Evolutionary conservation across 2,113 vertebrate species (phyloP), one percentile per base, ranked within the genome.

Genomic region (Aleadryas rufinucha): DNA sequence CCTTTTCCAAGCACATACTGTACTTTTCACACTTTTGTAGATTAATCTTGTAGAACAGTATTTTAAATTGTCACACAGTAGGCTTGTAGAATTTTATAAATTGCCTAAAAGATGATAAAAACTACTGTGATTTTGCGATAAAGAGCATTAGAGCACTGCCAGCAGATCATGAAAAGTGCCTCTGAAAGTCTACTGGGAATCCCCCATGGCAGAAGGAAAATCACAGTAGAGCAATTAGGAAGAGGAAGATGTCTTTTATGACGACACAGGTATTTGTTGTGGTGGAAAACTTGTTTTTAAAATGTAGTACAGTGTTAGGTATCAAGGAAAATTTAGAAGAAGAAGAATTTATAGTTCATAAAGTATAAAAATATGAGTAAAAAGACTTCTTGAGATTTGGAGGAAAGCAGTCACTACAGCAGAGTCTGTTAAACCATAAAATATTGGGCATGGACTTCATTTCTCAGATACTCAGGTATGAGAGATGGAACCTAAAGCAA

Each of bases 1-100:
- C 82, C 82, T 95, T 90, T 94, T 79, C 53, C 42, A 91, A 91
- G 86, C 35, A 79, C 74, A 63, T 60, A 70, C 76, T 77, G 33
- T 95, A 95, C 74, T 88, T 92, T 59, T 78, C 88, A 72, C 41
- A 76, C 74, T 71, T 95, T 20, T 57, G 60, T 72, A 93, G 72
- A 79, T 94, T 79, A 83, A 63, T 81, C 71, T 74, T 90, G 35
- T 92, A 92, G 93, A 96, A 59, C 23, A 20, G 64, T 64, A 30
- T 93, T 96, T 91, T 82, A 83, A 94, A 92, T 95, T 95, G 93
- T 74, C 52, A 26, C 72, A 81, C 13, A 39, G 79, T 50, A 96
- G 59, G 19, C 60, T 91, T 90, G 70, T 57, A 93, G 84, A 69
- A 77, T 95, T 91, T 77, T 78, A 75, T 87, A 89, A 94, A 85